These are phyloP conservation scores for Montipora capricornis DNA, from an alignment of 64 coral and sea anemone species.

Conservation along the genomic window DNA sequence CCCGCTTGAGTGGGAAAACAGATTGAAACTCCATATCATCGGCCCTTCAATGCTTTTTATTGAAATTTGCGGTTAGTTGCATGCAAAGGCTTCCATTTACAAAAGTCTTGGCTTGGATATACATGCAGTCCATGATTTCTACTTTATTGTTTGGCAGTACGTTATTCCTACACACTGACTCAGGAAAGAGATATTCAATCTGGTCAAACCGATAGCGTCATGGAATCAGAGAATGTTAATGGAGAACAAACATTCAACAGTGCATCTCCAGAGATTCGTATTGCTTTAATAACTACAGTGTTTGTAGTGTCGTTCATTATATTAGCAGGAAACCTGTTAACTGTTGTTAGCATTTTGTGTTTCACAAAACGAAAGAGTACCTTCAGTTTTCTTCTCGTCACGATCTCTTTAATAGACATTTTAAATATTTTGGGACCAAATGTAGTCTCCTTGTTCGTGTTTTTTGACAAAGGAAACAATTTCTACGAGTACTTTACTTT, in stretches of 20 bases:
- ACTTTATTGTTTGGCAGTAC: no score
- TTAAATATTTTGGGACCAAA: no score
- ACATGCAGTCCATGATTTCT: no score
- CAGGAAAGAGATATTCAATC: background rate
- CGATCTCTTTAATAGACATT: no score
- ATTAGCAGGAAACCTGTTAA: constrained; percentile 16
- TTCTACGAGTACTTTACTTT: background rate
- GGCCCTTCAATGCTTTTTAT: no score
- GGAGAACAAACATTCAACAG: background rate
- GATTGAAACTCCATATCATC: no score
- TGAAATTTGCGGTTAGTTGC: no score
- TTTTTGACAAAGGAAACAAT: no score
- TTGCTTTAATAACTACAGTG: background rate
- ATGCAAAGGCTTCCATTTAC: no score
- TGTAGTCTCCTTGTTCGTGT: no score
- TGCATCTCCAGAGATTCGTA: background rate
- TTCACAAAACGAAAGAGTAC: constrained; percentile 13
- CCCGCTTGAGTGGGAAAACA: no score
- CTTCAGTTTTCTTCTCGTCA: background rate
- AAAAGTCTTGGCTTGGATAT: no score
- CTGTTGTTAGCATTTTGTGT: background rate
- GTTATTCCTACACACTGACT: background rate
- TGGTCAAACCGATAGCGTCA: background rate
- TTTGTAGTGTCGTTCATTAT: background rate
- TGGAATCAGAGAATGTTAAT: background rate